Percentiles rank a stretch among this genome's conserved stretches.
Conservation (phyloP, 2,797 vertebrate species). For the Aldrovandia affinis region DNA sequence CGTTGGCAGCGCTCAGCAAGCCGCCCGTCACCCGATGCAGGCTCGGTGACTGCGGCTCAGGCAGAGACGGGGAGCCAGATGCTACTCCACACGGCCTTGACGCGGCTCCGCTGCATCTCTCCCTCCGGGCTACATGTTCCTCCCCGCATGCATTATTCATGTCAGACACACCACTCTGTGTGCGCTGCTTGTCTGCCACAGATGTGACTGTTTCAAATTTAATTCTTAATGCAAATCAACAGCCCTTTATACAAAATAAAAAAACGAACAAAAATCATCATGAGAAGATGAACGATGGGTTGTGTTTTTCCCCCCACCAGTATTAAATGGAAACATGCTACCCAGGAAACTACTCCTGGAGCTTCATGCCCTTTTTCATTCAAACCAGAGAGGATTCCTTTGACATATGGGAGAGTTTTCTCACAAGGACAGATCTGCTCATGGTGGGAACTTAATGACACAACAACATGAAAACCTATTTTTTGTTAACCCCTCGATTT, state of each 20-base stretch:
- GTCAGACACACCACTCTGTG: background rate
- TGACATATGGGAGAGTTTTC: background rate
- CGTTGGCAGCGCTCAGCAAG: background rate
- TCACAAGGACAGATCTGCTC: background rate
- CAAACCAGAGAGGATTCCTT: background rate
- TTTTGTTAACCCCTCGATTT: too few relatives aligned
- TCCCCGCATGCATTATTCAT: slow-evolving; percentile 20
- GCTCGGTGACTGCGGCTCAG: background rate
- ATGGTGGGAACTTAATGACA: background rate
- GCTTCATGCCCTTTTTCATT: background rate
- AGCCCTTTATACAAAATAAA: background rate
- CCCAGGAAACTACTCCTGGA: background rate
- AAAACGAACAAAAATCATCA: background rate
- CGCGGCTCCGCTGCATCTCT: background rate
- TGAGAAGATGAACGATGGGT: background rate
- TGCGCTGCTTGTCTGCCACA: background rate
- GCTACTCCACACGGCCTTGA: background rate
- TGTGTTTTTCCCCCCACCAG: background rate
- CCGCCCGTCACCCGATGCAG: background rate
- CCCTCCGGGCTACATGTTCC: background rate
- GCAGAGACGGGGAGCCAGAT: background rate
- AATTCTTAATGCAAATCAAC: background rate
- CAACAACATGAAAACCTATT: background rate
- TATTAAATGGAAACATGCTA: background rate
- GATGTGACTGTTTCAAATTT: background rate